Evolutionary conservation across 2,113 vertebrate genomes (phyloP), one percentile per base, ranked within the genome.

Genomic region (Odocoileus virginianus): DNA sequence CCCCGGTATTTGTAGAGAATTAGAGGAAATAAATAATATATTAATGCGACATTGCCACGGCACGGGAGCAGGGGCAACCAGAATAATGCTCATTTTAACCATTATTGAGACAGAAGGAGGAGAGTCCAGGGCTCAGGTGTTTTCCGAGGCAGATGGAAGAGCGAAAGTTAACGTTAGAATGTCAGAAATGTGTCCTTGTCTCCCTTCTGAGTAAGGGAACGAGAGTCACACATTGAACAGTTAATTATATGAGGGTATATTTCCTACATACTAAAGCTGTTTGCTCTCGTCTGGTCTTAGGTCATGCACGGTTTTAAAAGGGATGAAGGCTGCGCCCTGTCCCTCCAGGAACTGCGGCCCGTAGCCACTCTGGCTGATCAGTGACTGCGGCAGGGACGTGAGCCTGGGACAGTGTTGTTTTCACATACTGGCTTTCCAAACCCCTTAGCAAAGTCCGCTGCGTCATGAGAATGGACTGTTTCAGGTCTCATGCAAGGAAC

Each of bases 1-100:
- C 97, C 97, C 95, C 27, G 3, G 95, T 91, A 98, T 97, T 98
- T 97, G 95, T 97, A 96, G 71, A 97, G 98, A 98, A 98, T 98
- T 94, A 97, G 97, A 98, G 71, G 90, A 91, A 98, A 98, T 96
- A 97, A 98, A 98, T 97, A 94, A 91, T 83, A 97, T 79, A 96
- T 95, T 86, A 91, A 64, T 94, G 91, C 95, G 95, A 74, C 96
- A 97, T 94, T 60, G 81, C 95, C 93, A 97, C 76, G 97, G 76
- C 58, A 40, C 89, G 54, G 60, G 84, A 86, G 91, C 96, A 61
- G 36, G 97, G 97, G 91, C 90, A 94, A 97, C 97, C 95, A 61
- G 82, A 60, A 57, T 82, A 84, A 88, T 3, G 28, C 45, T 98
- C 85, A 64, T 52, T 96, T 89, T 92, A 87, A 94, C 96, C 91